Base-by-base conservation (phyloP, 30 jellyfish, hydroid and myxozoan genomes). In the Cassiopea xamachana region DNA sequence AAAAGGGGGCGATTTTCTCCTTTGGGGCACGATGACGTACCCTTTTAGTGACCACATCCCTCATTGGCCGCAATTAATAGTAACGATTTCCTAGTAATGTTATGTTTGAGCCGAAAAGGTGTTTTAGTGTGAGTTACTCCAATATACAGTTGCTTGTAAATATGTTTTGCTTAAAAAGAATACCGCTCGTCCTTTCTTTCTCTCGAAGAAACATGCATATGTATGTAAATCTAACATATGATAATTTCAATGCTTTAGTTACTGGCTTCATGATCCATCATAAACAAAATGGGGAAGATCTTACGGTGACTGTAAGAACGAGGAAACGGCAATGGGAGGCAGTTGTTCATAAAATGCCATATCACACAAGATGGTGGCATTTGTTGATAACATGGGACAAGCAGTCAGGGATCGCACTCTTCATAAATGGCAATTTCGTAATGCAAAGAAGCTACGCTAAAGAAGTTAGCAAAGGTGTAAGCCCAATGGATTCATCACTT, bases 321-420 rank as follows among this genome's bases (percentile, higher is more conserved):
- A 48, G 71, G 43, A 60, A 50, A 8, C 79, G 82, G 44, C 47
- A 48, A 15, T 94, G 98, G 98, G 77, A 90, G 61, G 71, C 88
- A 0, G 77, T 77, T 48, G 76, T 91, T 19, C 93, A 91, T 83
- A 69, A 60, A 19, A 68, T 95, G 62, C 97, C 98, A 48, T 79
- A 64, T 83, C 61, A 61, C 49, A 73, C n/a, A 7, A 72, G 72
- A 17, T 94, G 98, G 98, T 86, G 94, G 76, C 98, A 94, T 61
- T 69, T 94, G 60, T 86, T 92, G 64, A 81, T 94, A 71, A 89
- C 97, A 1, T 94, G 98, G 98, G 77, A 81, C 78, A n/a, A 71
- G 69, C 61, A 62, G 51, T 55, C 87, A 7, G 98, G 98, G 16
- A 50, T 94, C 62, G 69, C 92, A 45, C 85, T 95, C 15, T 91